A percentile compares a stretch with the other conserved stretches of the same genome.
These are phyloP conservation scores for Tyto alba DNA, from an alignment of 2,113 vertebrate genomes.

Conservation along the genomic window DNA sequence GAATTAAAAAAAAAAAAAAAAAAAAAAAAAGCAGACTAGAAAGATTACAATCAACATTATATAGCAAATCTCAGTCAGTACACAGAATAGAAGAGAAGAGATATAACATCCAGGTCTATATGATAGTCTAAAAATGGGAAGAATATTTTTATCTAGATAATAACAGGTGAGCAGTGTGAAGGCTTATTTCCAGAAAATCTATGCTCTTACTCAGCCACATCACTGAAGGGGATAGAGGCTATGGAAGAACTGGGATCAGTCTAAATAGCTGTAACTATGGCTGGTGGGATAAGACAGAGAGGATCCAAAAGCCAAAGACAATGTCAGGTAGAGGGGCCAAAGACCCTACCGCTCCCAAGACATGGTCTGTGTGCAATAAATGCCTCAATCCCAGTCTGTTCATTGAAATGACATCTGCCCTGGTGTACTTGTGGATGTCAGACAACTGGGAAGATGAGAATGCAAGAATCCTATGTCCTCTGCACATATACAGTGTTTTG, in stretches of 20 bases:
- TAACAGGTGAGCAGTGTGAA: background rate
- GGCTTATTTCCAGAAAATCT: background rate
- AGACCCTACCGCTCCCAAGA: background rate
- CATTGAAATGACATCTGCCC: background rate
- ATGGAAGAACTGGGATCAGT: background rate
- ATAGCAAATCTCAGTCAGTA: background rate
- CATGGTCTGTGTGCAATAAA: fast-evolving
- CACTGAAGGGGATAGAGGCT: background rate
- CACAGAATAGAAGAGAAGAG: background rate
- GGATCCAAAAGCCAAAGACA: background rate
- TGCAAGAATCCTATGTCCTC: background rate
- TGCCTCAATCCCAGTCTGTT: background rate
- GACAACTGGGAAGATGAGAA: background rate
- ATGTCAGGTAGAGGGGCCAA: background rate
- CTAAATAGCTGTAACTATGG: background rate
- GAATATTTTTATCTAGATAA: background rate
- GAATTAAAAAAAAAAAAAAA: no score
- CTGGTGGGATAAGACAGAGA: background rate
- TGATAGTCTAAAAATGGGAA: background rate
- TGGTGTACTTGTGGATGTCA: background rate
- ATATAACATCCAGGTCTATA: background rate
- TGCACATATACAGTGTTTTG: background rate
- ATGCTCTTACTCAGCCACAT: background rate
- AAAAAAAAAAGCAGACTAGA: no score
- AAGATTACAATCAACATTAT: background rate